These are phyloP conservation scores for Rousettus leschenaultii DNA, from an alignment of 2,113 vertebrate genomes.

Conservation along the genomic window DNA sequence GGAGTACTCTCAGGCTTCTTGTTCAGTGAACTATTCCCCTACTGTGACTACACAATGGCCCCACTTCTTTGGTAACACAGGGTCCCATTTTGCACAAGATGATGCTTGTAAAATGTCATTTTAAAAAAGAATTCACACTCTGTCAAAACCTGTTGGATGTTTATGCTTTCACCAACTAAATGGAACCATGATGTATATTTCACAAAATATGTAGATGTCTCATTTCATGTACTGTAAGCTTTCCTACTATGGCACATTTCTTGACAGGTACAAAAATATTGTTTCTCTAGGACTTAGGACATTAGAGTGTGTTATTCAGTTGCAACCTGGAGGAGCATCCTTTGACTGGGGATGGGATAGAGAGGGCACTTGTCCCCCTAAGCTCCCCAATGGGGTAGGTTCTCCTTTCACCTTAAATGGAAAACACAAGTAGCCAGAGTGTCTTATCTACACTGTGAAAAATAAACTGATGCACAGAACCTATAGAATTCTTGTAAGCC, in stretches of 20 bases:
- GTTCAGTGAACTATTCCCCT: not conserved
- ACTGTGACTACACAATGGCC: not conserved
- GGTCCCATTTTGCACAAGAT: not conserved
- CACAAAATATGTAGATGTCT: not conserved
- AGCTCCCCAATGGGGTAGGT: not conserved
- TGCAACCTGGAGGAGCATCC: not conserved
- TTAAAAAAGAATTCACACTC: not conserved
- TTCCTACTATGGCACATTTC: not conserved
- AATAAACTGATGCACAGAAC: not conserved
- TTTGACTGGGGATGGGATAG: not conserved
- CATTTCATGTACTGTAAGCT: not conserved
- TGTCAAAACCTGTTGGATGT: not conserved
- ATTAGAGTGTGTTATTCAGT: not conserved
- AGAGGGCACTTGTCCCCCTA: not conserved
- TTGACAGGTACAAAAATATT: not conserved
- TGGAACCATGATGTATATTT: not conserved
- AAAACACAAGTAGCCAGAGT: not conserved
- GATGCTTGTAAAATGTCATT: not conserved
- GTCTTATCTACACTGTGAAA: not conserved
- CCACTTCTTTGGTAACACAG: not conserved
- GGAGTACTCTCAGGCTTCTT: not conserved
- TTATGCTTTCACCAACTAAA: not conserved
- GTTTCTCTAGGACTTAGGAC: not conserved
- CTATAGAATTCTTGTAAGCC: not conserved
- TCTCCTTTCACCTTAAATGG: not conserved